These are phyloP conservation scores for Spea bombifrons DNA, from an alignment of 2,113 vertebrate species.

Conservation along the genomic window DNA sequence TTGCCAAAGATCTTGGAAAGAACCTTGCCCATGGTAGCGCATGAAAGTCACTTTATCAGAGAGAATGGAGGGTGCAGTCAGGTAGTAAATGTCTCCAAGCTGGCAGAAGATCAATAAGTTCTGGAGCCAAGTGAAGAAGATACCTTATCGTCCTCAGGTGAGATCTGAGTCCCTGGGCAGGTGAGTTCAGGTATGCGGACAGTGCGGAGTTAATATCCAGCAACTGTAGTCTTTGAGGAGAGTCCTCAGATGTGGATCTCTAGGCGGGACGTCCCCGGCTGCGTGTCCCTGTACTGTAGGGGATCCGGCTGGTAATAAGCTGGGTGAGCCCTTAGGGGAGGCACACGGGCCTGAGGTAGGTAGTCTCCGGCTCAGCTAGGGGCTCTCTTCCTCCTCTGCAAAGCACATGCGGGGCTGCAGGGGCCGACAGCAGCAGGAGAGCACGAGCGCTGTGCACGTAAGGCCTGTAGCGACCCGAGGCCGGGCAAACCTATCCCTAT, in stretches of 20 bases:
- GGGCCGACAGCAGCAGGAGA: too few relatives aligned
- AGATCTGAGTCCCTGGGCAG: neutral
- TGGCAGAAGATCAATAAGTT: neutral
- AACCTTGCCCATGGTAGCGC: conserved; percentile 93
- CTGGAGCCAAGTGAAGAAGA: neutral
- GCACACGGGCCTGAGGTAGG: neutral
- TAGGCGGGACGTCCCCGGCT: too few relatives aligned
- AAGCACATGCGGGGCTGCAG: too few relatives aligned
- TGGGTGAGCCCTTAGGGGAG: neutral
- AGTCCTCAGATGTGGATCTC: neutral
- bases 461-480: too few relatives aligned
- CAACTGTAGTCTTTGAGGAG: too few relatives aligned
- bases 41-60: conserved; percentile 67
- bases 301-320: too few relatives aligned
- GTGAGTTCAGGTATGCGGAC: neutral
- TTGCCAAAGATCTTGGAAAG: conserved; percentile 98
- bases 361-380: neutral
- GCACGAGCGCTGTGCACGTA: too few relatives aligned
- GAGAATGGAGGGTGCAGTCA: neutral
- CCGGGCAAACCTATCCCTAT: too few relatives aligned
- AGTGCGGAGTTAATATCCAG: neutral
- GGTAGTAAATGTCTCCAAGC: neutral
- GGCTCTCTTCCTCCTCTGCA: neutral
- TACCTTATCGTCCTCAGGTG: neutral
- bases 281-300: too few relatives aligned